Evolutionary conservation across 2,888 invertebrate genomes (phyloP).

Genomic region (Brachylomia viminalis): DNA sequence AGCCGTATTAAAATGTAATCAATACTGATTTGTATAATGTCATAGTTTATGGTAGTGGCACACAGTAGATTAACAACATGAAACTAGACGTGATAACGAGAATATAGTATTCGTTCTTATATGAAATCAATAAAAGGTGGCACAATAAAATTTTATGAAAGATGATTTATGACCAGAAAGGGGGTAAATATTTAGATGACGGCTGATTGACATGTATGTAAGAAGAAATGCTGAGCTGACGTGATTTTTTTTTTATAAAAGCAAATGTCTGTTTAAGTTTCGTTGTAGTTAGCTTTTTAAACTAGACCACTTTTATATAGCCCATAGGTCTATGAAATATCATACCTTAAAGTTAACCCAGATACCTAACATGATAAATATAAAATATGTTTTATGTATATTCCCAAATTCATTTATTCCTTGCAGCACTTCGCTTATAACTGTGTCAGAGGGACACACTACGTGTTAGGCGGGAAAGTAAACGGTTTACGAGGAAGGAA

Average conservation of each 20-base stretch:
- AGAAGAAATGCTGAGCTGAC: background rate
- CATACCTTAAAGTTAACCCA: background rate
- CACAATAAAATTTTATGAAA: background rate
- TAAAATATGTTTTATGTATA: background rate
- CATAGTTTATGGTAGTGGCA: background rate
- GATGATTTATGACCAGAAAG: background rate
- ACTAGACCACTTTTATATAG: background rate
- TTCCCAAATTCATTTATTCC: conserved; percentile 25
- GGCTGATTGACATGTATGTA: background rate
- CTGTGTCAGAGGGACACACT: conserved; percentile 42
- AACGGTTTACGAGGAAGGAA: conserved; percentile 76
- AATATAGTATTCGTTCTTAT: background rate
- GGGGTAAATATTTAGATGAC: too few species aligned
- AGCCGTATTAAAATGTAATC: background rate
- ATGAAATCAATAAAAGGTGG: background rate
- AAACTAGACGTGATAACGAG: background rate
- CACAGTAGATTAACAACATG: background rate
- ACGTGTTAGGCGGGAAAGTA: conserved; percentile 74
- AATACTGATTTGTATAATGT: background rate
- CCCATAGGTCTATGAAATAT: background rate
- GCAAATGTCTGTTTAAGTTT: background rate
- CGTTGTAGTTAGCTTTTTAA: background rate
- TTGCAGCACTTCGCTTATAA: conserved; percentile 42
- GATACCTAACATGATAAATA: background rate
- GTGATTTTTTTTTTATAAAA: too few species aligned